Evolutionary conservation across 2,113 vertebrate species (phyloP).

Genomic region (Actinemys pallida): DNA sequence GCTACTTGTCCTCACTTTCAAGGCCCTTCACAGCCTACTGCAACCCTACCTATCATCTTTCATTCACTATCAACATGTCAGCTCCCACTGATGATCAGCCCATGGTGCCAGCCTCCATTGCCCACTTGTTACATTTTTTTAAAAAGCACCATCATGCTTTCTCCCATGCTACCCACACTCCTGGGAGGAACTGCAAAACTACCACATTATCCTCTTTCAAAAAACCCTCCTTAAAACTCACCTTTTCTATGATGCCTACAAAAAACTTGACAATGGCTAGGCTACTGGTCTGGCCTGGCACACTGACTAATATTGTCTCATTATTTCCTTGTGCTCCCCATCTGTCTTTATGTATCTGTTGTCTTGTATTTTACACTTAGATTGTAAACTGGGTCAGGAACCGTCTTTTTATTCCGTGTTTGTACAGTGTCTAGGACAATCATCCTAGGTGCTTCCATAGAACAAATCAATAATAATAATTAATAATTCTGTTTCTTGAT

Average conservation of each 20-base stretch:
- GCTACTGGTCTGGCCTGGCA: accelerated
- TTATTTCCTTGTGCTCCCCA: not conserved
- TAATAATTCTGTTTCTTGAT: not conserved
- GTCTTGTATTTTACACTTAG: not conserved
- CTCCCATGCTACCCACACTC: not conserved
- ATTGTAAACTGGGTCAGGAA: not conserved
- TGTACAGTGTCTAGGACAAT: not conserved
- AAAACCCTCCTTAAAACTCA: not conserved
- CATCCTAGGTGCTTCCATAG: not conserved
- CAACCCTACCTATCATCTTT: not conserved
- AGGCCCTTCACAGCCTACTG: not conserved
- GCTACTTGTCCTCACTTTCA: not conserved
- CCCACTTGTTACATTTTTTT: not conserved
- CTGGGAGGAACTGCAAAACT: not conserved
- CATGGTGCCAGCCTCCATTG: not conserved
- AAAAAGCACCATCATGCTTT: not conserved
- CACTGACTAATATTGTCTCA: not conserved
- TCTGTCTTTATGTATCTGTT: not conserved
- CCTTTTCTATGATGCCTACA: not conserved
- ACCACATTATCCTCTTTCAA: not conserved
- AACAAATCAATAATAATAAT: not conserved
- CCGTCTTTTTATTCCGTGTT: not conserved
- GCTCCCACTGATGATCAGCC: not conserved
- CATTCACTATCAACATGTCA: not conserved
- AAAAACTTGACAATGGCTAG: not conserved